Base-by-base conservation (phyloP, 30 jellyfish, hydroid and myxozoan species). In the Aurelia sp. region DNA sequence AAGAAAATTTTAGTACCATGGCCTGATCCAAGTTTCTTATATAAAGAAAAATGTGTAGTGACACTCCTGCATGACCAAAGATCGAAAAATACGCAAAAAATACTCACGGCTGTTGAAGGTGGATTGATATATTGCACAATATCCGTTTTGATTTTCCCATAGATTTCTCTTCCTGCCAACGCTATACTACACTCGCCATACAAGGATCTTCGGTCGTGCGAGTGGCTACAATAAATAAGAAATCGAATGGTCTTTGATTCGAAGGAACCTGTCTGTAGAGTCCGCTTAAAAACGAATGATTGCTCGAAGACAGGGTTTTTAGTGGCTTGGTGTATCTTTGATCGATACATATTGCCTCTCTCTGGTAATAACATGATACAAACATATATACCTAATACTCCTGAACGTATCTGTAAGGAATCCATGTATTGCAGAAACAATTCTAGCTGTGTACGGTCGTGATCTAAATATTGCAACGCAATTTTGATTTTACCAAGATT, bases 311-410 rank as follows among this genome's bases (percentile, higher is more conserved):
- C 51, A 20, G 93, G 81, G 59, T 67, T 63, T 20, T 31, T 58
- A 33, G 75, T 27, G 11, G 81, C 87, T 17, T 51, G 86, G 18
- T 71, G 82, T 41, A 41, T 41, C 48, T 84, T 61, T 1, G 93
- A 71, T 27, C 44, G 66, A 62, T 71, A 72, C 48, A 84, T 50
- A 15, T 17, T 71, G 11, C 72, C 93, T 33, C 93, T 59, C 19
- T 84, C 87, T 23, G 93, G 93, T 6, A 84, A 15, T 65, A 73
- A 35, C 71, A 73, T 73, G 44, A 73, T 73, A 5, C 84, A 66
- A 10, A 73, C 84, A 27, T 10, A 73, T 17, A 73, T 52, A 1
- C 22, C 61, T 4, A 37, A 6, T 4, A 51, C 47, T 51, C 71
- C 71, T 3, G 21, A n/a, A 1, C 20, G 44, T 44, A 4, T 33